Base-by-base conservation (phyloP, 2,888 invertebrate species). In the Drosophila helvetica region DNA sequence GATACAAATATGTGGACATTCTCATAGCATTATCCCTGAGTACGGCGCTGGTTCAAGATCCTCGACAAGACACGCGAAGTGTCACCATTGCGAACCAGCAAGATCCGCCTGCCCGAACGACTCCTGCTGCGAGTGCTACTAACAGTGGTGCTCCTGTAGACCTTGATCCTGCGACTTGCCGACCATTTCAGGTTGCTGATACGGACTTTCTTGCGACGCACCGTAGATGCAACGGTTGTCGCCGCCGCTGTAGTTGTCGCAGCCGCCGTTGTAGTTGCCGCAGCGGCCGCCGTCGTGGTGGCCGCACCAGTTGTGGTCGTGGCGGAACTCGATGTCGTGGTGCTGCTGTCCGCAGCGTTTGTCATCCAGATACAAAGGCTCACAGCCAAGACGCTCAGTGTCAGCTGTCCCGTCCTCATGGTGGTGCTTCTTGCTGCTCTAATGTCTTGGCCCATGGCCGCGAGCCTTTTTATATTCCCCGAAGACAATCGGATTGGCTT, bases 401-500 rank as follows among this genome's bases (percentile, higher is more conserved):
- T n/a, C 18, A 69, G 30, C 22, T 51, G 30, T 33, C 45, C 60
- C 50, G 50, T 10, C 18, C n/a, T 70, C 70, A 69, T 69, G 9
- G 33, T 42, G 70, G 12, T 69, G 38, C 27, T 38, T 25, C 17
- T 30, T 52, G 18, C 8, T 50, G 59, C n/a, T 69, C 30, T 30
- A 54, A 42, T 70, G 45, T n/a, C 3, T 3, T 4, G 45, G 22
- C 33, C 30, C 42, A 19, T 12, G 22, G n/a, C 2, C 15, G 19
- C 17, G 38, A 38, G 30, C 17, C 25, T 50, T 70, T 69, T 63
- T 70, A 69, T 69, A 69, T 50, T 9, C 45, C n/a, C n/a, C 42
- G 30, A 33, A 59, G 61, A 69, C 70, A 69, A 69, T 69, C 12
- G 59, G 52, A 42, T 27, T 63, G 27, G 48, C 54, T 54, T 2